These are phyloP conservation scores for Tuberolachnus salignus DNA, from an alignment of 2,888 invertebrate species.

Conservation along the genomic window DNA sequence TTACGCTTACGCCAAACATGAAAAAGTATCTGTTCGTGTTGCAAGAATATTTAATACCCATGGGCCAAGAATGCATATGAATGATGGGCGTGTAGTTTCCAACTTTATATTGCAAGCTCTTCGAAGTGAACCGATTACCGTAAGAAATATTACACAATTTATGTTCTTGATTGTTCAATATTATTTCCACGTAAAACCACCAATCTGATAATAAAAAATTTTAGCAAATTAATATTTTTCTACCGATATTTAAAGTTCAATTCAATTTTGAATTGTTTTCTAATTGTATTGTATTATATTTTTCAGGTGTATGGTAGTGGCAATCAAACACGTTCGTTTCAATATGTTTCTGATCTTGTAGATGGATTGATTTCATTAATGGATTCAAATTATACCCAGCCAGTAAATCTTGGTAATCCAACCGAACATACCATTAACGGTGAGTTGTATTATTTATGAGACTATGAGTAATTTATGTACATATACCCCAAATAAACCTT, in stretches of 20 bases:
- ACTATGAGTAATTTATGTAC: not conserved
- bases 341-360: slow-evolving; percentile 96
- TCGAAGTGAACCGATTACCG: slow-evolving; percentile 92
- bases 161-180: slow-evolving; percentile 26
- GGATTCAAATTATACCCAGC: slow-evolving; percentile 90
- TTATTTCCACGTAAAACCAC: slow-evolving; percentile 3
- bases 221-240: no score
- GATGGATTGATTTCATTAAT: slow-evolving; percentile 91
- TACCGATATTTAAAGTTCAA: not conserved
- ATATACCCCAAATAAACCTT: slow-evolving; percentile 1
- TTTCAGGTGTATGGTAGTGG: slow-evolving; percentile 81
- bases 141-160: slow-evolving; percentile 64
- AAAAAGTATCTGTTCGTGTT: slow-evolving; percentile 91
- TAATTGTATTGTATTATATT: no score
- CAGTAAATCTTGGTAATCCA: slow-evolving; percentile 97
- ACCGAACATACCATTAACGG: slow-evolving; percentile 95
- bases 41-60: slow-evolving; percentile 99
- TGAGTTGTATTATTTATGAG: slow-evolving; percentile 61
- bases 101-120: slow-evolving; percentile 98
- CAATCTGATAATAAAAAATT: no score
- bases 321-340: slow-evolving; percentile 93
- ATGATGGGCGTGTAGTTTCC: slow-evolving; percentile 97
- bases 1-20: slow-evolving; percentile 97
- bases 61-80: slow-evolving; percentile 98
- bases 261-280: no score